Base-by-base conservation (phyloP, 2,888 invertebrate genomes). In the Parnassius orleans region DNA sequence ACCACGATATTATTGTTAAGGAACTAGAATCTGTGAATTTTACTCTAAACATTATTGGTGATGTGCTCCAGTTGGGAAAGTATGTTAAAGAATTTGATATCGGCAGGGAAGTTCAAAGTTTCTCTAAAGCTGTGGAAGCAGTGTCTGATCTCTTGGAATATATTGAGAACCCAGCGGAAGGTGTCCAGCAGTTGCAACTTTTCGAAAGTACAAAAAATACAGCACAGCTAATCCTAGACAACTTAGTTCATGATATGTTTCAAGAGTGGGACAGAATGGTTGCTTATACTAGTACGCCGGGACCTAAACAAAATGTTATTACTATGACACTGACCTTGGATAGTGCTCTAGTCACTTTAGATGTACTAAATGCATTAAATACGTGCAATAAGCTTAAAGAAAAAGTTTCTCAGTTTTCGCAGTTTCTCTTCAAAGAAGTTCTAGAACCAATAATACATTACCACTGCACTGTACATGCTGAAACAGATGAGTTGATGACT, bases 401-500 rank as follows among this genome's bases (percentile, higher is more conserved):
- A 42, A 93, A 92, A 72, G 76, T 96, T 9, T 84, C 92, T 46
- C 83, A 88, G 59, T 93, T 96, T 72, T 87, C 93, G 2, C 86
- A 87, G 62, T 93, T 93, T 70, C 73, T 96, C 15, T 81, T 94
- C 69, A 87, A 93, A 44, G 80, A 93, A 65, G 78, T 95, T 33
- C 83, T 95, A 11, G 77, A 84, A 59, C 93, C 94, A 0, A 90
- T 95, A 0, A 92, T 95, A 60, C 84, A 90, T 57, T 78, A 86
- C 63, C 84, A 92, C 12, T 81, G 81, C 43, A 73, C 72, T n/a
- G 86, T 94, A 3, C 81, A 80, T 53, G 80, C 85, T 5, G 84
- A 88, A 61, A 82, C 86, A 54, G 81, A 83, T 12, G 80, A 82
- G 52, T 65, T 79, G 15, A 71, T 85, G 65, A 81, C 75, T n/a